These are phyloP conservation scores for Drymodes brunneopygia DNA, from an alignment of 2,113 vertebrate species.

Conservation along the genomic window DNA sequence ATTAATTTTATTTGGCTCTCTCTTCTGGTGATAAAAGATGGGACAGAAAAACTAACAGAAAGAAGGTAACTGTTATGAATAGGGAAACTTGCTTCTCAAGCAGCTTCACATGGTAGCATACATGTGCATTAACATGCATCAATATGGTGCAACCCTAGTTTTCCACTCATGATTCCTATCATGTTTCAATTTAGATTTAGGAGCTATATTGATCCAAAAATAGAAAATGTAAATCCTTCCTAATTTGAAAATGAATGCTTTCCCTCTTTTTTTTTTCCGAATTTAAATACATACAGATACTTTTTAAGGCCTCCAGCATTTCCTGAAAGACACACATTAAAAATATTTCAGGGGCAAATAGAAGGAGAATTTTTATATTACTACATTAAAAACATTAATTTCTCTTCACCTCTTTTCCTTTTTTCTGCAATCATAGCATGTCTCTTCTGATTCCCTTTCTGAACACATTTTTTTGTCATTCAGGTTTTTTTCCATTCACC, in stretches of 20 bases:
- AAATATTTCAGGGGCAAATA: neutral
- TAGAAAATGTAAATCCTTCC: neutral
- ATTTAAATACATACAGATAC: neutral
- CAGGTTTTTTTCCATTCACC: neutral
- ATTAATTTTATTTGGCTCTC: neutral
- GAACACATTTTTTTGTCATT: neutral
- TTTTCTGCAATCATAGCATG: neutral
- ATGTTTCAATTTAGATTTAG: neutral
- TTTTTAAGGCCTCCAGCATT: neutral
- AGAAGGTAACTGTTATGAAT: neutral
- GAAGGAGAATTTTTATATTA: neutral
- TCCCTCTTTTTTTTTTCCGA: neutral
- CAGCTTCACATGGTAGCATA: neutral
- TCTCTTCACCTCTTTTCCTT: neutral
- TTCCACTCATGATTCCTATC: neutral
- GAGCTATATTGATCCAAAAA: neutral
- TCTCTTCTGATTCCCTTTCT: neutral
- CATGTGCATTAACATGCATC: neutral
- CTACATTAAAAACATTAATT: neutral
- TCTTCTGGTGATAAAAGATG: neutral
- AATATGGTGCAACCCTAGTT: neutral
- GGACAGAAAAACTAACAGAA: neutral
- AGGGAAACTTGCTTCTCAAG: neutral
- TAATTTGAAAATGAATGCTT: neutral
- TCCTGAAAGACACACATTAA: neutral